Conservation (phyloP, 2,797 vertebrate species). For the Pangasius djambal region DNA sequence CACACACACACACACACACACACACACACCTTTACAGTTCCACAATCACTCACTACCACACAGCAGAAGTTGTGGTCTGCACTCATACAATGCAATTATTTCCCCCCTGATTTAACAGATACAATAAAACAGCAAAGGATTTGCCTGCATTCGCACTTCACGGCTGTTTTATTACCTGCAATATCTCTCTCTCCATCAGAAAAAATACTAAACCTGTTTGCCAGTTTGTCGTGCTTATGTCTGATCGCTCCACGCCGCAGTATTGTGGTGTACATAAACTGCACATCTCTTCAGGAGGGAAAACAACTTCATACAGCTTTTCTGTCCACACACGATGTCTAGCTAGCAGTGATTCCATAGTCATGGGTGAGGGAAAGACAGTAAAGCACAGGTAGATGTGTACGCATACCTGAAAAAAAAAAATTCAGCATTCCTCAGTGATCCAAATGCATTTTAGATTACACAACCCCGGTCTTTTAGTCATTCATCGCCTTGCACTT, state of each 20-base stretch:
- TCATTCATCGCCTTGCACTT: not conserved
- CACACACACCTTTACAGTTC: not conserved
- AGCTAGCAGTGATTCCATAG: conserved; percentile 41
- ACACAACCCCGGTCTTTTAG: not conserved
- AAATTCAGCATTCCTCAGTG: not conserved
- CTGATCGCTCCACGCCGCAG: not conserved
- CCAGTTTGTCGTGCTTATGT: not conserved
- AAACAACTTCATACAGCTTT: conserved; percentile 15
- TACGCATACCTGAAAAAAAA: not conserved
- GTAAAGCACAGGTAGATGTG: conserved; percentile 55
- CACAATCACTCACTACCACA: not conserved
- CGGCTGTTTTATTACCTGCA: not conserved
- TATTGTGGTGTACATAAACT: conserved; percentile 15
- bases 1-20: too few species aligned
- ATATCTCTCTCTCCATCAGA: not conserved
- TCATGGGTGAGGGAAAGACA: conserved; percentile 26
- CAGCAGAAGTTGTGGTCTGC: not conserved
- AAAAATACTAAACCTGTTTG: not conserved
- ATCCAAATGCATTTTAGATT: conserved; percentile 20
- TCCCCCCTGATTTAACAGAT: not conserved
- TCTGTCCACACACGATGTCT: conserved; percentile 61
- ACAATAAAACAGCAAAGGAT: not conserved
- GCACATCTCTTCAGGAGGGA: not conserved
- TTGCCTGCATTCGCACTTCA: not conserved
- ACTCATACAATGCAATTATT: not conserved